Base-by-base conservation (phyloP, 1,140 invertebrate genomes). In the Ylistrum balloti region DNA sequence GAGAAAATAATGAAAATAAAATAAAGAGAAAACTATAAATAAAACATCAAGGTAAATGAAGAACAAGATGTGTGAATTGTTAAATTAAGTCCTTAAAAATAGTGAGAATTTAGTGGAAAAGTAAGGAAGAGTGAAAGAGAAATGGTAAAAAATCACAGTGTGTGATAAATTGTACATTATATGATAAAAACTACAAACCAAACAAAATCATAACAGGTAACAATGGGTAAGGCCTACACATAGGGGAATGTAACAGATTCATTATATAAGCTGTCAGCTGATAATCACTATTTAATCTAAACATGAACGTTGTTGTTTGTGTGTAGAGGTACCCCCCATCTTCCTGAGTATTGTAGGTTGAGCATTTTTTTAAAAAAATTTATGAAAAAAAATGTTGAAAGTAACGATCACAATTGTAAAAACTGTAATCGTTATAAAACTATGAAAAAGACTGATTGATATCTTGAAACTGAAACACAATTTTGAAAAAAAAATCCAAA, bases 211-310 rank as follows among this genome's bases (percentile, higher is more conserved):
- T 28, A 74, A 5, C 56, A 28, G 56, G 22, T 28, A 74, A 74
- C 56, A 74, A 74, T 74, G 56, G 56, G 56, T 28, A 45, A 17
- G 41, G 41, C 56, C 56, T 74, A 74, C 56, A 74, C 11, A 74
- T 74, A 74, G 56, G 56, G 56, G 56, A 74, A 74, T 74, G 56
- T 74, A 74, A 74, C 11, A n/a, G 56, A 74, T 74, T 74, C 56
- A 74, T 5, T 74, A 74, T 74, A 74, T 74, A 74, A n/a, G 56
- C 56, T 17, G n/a, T 74, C 17, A 74, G 56, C 56, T 74, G n/a
- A 13, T 28, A 74, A 74, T 28, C n/a, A 74, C 45, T 56, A 56
- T 11, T 3, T 17, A 74, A 74, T 28, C 56, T 74, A 74, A 74
- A n/a, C n/a, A 74, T 74, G 56, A 74, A 74, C 56, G n/a, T 74